Conservation (phyloP, 1,140 invertebrate genomes). For the Bombus soroeensis region DNA sequence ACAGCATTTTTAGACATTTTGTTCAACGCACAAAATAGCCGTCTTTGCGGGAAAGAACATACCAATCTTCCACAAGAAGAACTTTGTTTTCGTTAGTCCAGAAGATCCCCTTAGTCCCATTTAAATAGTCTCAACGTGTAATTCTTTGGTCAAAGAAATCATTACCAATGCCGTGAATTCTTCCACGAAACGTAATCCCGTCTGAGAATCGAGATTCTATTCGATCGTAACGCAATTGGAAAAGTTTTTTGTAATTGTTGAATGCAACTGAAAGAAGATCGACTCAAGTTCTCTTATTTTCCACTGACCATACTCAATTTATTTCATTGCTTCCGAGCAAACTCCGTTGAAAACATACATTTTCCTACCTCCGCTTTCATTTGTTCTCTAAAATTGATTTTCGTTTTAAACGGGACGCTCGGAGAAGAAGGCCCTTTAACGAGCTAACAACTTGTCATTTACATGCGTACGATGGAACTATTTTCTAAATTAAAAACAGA, state of each 20-base stretch:
- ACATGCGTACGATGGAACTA: not conserved
- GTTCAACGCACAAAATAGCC: no score
- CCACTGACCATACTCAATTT: not conserved
- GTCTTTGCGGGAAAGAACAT: not conserved
- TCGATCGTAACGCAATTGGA: constrained; percentile 2
- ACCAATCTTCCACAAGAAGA: no score
- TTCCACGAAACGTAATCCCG: not conserved
- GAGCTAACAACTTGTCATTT: not conserved
- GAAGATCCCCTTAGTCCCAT: no score
- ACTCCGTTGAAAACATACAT: no score
- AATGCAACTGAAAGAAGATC: not conserved
- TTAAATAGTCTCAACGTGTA: not conserved
- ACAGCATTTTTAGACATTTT: no score
- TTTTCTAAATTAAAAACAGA: no score
- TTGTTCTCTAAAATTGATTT: not conserved
- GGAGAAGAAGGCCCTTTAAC: not conserved
- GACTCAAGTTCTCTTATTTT: constrained; percentile 1
- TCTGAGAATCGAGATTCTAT: not conserved
- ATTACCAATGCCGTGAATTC: not conserved
- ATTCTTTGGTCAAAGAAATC: not conserved
- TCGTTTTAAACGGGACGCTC: not conserved
- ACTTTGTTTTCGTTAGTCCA: no score
- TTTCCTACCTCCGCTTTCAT: not conserved
- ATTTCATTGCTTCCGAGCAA: not conserved
- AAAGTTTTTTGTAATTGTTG: constrained; percentile 17